Percentiles rank a stretch among this genome's conserved stretches.
Conservation (phyloP, 2,113 vertebrate species). For the Herpailurus yagouaroundi region DNA sequence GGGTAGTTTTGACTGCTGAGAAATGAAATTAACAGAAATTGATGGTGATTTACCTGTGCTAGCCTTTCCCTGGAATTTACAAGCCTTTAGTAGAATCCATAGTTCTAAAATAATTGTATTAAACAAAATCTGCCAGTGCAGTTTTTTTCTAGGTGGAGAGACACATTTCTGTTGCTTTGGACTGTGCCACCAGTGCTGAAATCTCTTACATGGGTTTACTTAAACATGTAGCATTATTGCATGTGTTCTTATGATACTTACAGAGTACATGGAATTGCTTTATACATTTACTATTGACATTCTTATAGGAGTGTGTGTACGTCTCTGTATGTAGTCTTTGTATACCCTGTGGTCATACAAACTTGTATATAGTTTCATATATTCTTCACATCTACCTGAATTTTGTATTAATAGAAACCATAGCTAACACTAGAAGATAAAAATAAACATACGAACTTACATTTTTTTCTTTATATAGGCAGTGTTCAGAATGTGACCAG, state of each 20-base stretch:
- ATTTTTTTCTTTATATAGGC: constrained; percentile 85
- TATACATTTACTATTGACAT: background rate
- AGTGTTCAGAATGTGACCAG: constrained; percentile 99
- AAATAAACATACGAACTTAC: background rate
- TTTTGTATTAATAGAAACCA: constrained; percentile 24
- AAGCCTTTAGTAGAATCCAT: background rate
- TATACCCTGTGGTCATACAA: background rate
- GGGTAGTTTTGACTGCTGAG: background rate
- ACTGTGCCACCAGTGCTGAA: background rate
- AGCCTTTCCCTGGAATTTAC: background rate
- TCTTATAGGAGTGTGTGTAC: background rate
- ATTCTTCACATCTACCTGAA: background rate
- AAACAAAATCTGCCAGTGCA: background rate
- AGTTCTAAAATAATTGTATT: background rate
- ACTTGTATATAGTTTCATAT: background rate
- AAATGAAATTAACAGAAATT: background rate
- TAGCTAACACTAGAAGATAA: background rate
- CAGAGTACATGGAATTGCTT: background rate
- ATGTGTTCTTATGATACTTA: background rate
- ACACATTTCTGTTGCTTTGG: background rate
- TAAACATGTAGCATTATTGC: background rate
- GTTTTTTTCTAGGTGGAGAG: background rate
- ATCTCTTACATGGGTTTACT: background rate
- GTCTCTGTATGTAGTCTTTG: background rate
- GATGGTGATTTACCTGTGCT: background rate